Evolutionary conservation across 2,113 vertebrate genomes (phyloP).

Genomic region (Mixornis gularis): DNA sequence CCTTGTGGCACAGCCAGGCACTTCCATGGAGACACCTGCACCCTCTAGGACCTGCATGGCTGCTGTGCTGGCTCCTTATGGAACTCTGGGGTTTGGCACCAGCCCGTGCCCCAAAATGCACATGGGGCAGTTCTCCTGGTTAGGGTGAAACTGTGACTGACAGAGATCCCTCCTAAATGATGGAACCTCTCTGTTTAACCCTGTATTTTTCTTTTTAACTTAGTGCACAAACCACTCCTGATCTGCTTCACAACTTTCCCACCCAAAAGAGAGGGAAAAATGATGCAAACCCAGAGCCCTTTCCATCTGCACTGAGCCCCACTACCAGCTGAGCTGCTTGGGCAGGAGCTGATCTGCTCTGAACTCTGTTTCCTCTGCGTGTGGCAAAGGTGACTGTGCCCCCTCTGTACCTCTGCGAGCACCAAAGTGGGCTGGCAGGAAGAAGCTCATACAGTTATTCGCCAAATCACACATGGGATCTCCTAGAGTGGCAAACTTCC

Average conservation of each 20-base stretch:
- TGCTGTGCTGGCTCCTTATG: fast-evolving
- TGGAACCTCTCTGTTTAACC: not conserved
- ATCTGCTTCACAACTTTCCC: not conserved
- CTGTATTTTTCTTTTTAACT: not conserved
- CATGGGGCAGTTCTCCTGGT: not conserved
- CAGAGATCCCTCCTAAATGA: not conserved
- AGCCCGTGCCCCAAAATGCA: not conserved
- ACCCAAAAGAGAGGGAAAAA: not conserved
- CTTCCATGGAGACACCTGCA: not conserved
- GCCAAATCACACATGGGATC: constrained; percentile 80
- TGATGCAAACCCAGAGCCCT: not conserved
- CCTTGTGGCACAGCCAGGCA: not conserved
- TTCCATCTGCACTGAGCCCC: not conserved
- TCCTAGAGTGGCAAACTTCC: constrained; percentile 78
- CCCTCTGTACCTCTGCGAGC: constrained; percentile 71
- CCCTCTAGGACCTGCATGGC: not conserved
- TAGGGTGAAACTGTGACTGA: not conserved
- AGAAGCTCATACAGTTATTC: constrained; percentile 73
- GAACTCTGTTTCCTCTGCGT: not conserved
- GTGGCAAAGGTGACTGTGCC: not conserved
- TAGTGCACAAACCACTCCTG: not conserved
- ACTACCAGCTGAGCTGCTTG: not conserved
- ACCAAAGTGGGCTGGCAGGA: constrained; percentile 65
- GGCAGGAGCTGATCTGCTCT: not conserved
- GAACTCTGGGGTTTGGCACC: not conserved